Base-by-base conservation (phyloP, 2,113 vertebrate species). In the Oreochromis aureus region DNA sequence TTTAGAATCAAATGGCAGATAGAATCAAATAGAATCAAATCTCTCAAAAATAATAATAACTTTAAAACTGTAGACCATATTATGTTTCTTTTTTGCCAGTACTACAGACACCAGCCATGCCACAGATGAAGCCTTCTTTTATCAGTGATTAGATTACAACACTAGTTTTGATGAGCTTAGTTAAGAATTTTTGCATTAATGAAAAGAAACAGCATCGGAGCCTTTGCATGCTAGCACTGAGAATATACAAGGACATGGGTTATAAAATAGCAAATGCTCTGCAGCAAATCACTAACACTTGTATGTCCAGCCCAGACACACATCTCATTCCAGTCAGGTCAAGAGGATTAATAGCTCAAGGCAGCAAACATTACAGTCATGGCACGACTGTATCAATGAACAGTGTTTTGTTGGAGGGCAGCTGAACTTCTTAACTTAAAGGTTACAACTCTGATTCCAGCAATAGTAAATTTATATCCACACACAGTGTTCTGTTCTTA, bases 311-410 rank as follows among this genome's bases (percentile, higher is more conserved):
- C 58, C 1, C 5, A 53, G 58, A 84, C 83, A 41, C 83, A 53
- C 71, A 24, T 79, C 41, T 84, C 91, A 91, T 94, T 93, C 92
- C 91, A 63, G 63, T 13, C 82, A 48, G 87, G 93, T 92, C 92
- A 91, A 3, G 4, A 34, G 56, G 79, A 92, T 59, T 82, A 88
- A 90, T 58, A 89, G 55, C 44, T 16, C 73, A 51, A 36, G 5
- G 53, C 46, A 80, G 55, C 53, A 78, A 76, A 90, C 55, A 2
- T 51, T 6, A 13, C 34, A 59, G 71, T 55, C 82, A 44, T 1
- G 27, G 73, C 2, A 36, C 1, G 4, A 11, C 61, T 48, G 19
- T 82, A 69, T 36, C 18, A 79, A 41, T 54, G 44, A 41, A 53
- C 81, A 82, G n/a, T 83, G 84, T 86, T 85, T 10, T 10, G 30